These are phyloP conservation scores for Antitype chi DNA, from an alignment of 2,888 invertebrate genomes.

Conservation along the genomic window DNA sequence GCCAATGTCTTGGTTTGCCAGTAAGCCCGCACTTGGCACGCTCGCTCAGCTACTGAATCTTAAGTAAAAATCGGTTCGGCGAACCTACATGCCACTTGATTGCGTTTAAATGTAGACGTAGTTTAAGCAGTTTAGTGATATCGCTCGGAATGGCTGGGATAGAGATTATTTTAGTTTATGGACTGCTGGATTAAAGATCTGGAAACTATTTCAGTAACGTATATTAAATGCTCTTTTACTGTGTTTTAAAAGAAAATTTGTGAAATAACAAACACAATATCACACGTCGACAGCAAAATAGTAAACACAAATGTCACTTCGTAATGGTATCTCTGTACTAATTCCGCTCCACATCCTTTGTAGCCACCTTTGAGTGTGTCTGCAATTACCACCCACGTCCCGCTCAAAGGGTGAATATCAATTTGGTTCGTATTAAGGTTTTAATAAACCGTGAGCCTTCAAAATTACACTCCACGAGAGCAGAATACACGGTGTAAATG, in stretches of 20 bases:
- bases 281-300: neutral
- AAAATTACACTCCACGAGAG: constrained; percentile 68
- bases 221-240: neutral
- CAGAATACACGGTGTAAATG: constrained; percentile 64
- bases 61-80: constrained; percentile 67
- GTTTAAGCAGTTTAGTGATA: constrained; percentile 43
- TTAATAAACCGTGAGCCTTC: constrained; percentile 72
- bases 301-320: constrained; percentile 8
- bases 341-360: constrained; percentile 28
- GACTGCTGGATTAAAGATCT: constrained; percentile 5
- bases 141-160: constrained; percentile 22
- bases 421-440: constrained; percentile 72
- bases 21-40: constrained; percentile 65
- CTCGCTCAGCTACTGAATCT: constrained; percentile 62
- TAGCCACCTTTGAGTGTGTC: constrained; percentile 41
- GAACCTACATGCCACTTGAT: constrained; percentile 64
- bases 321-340: constrained; percentile 26
- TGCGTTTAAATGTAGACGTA: constrained; percentile 63
- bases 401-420: constrained; percentile 65
- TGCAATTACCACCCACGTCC: constrained; percentile 51
- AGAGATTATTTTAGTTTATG: constrained; percentile 25
- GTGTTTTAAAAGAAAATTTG: neutral
- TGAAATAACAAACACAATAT: neutral
- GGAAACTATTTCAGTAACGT: neutral
- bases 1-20: constrained; percentile 61